Evolutionary conservation across 2,888 invertebrate species (phyloP), one percentile per base, ranked within the genome.

Genomic region (Heliconius ismenius): DNA sequence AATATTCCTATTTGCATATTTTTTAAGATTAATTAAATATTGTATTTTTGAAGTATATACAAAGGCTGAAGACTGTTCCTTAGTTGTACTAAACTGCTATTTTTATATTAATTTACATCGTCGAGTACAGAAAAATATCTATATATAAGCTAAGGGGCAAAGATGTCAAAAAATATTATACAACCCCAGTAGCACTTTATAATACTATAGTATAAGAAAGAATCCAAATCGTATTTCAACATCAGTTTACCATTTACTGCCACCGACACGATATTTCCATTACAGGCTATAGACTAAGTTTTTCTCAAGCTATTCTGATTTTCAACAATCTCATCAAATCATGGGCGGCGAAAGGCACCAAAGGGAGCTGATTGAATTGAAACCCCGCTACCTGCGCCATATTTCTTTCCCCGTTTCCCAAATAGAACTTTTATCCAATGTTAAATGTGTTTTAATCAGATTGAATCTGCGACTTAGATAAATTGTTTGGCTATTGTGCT

Each of bases 361-460:
- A 81, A 88, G 90, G 93, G 93, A 90, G 90, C 91, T 92, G 94
- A 94, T 93, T 93, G 93, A 93, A 94, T 94, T 92, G 93, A 91
- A 90, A 86, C 87, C 90, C 85, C 86, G 83, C 86, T 90, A 91
- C 93, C 90, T 90, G 86, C 88, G 87, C 91, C 88, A 90, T 92
- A 92, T 92, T 93, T 93, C 91, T 93, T 92, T 87, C 85, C 88
- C 90, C 88, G 86, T 90, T 86, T 90, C 91, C 90, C 89, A 89
- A 92, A 93, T 91, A 89, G 90, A 92, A 92, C 89, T 91, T 91
- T 90, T 91, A 91, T 90, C 89, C 87, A 89, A 90, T 89, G 91
- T 92, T 93, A 91, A 93, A 92, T 91, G 91, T 91, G 91, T 91
- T 93, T 91, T 93, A 93, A 93, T 94, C 93, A 91, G 92, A 93